Conservation (phyloP, 2,888 invertebrate species). For the Dasysyrphus albostriatus region DNA sequence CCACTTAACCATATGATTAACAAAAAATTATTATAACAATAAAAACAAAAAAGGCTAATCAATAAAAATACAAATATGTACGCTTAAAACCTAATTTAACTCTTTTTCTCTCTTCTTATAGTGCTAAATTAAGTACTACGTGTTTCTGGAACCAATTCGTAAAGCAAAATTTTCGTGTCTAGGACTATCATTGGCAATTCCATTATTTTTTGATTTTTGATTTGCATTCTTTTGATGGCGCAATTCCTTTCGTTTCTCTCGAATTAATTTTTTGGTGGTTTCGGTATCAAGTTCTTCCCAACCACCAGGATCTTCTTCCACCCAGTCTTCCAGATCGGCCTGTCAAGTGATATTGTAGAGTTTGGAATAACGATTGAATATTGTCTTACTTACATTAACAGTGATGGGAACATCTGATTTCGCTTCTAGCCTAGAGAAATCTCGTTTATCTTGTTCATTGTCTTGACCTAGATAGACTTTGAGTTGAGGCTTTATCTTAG, state of each 20-base stretch:
- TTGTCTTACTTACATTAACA: conserved; percentile 79
- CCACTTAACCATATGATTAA: not conserved
- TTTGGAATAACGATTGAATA: not conserved
- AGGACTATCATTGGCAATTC: conserved; percentile 70
- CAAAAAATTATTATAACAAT: conserved; percentile 6
- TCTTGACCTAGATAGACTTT: conserved; percentile 85
- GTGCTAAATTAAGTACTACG: conserved; percentile 50
- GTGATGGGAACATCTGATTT: conserved; percentile 84
- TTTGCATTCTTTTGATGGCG: conserved; percentile 80
- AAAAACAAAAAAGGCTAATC: conserved; percentile 10
- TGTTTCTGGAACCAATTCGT: conserved; percentile 46
- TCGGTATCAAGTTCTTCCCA: conserved; percentile 85
- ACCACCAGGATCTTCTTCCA: conserved; percentile 84
- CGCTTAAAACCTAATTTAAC: conserved; percentile 36
- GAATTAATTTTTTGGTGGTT: conserved; percentile 82
- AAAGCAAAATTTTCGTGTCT: conserved; percentile 59
- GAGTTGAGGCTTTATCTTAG: conserved; percentile 86
- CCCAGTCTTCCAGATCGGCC: conserved; percentile 86
- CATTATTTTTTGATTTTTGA: conserved; percentile 64
- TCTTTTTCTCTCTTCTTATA: not conserved
- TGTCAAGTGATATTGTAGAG: conserved; percentile 68
- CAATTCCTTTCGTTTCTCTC: conserved; percentile 83
- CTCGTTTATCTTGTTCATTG: conserved; percentile 77
- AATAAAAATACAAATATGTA: conserved; percentile 5
- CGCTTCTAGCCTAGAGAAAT: conserved; percentile 84